Evolutionary conservation across 2,888 invertebrate species (phyloP).

Genomic region (Meandrusa payeni): DNA sequence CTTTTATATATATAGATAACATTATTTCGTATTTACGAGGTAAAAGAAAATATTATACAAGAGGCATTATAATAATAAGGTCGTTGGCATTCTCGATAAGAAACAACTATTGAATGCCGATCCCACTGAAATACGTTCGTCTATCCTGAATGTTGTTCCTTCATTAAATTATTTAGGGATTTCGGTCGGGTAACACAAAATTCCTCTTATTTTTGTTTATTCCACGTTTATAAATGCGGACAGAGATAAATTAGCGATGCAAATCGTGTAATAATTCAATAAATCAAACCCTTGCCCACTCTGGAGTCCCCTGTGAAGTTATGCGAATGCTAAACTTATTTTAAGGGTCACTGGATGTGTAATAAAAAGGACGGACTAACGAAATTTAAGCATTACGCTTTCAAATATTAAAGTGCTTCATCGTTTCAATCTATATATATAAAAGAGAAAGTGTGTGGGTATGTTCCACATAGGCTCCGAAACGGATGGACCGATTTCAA

Average conservation of each 20-base stretch:
- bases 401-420: too few relatives aligned
- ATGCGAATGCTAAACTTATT: slow-evolving; percentile 2
- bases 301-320: slow-evolving; percentile 17
- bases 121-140: slow-evolving; percentile 6
- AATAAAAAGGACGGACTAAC: slow-evolving; percentile 8
- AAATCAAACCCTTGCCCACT: slow-evolving; percentile 23
- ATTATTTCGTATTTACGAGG: neutral
- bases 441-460: too few relatives aligned
- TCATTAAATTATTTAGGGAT: slow-evolving; percentile 21
- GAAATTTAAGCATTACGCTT: slow-evolving; percentile 4
- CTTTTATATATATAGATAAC: neutral
- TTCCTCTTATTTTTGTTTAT: slow-evolving; percentile 20
- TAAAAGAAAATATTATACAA: slow-evolving; percentile 14
- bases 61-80: slow-evolving; percentile 13
- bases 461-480: too few relatives aligned
- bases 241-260: slow-evolving; percentile 20
- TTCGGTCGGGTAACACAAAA: slow-evolving; percentile 12
- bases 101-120: slow-evolving; percentile 18
- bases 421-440: too few relatives aligned
- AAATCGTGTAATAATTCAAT: slow-evolving; percentile 24
- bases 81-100: slow-evolving; percentile 7
- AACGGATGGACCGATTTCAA: too few relatives aligned
- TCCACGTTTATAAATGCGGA: slow-evolving; percentile 16
- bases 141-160: slow-evolving; percentile 6
- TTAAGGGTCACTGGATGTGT: slow-evolving; percentile 5